Base-by-base conservation (phyloP, 2,888 invertebrate genomes). In the Argyra leucocephala region DNA sequence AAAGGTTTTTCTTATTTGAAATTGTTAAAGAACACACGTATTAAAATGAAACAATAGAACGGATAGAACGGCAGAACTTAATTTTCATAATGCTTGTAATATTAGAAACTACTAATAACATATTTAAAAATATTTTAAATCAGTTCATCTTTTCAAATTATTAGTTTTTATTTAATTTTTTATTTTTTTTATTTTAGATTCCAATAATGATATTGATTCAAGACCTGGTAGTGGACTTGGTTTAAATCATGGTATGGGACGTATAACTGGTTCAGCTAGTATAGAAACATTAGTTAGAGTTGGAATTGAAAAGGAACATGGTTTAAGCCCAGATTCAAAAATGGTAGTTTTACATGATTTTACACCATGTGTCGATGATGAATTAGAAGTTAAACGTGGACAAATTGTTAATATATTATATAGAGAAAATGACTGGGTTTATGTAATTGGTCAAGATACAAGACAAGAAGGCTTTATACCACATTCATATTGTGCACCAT, bases 381-480 rank as follows among this genome's bases (percentile, higher is more conserved):
- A 96, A 76, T 82, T 96, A 61, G 91, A 93, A 82, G 88, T 88
- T 26, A 90, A 89, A 79, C 83, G 95, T 64, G 96, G 96, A 64
- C 93, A 92, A 84, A 87, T 93, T 75, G 95, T 96, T n/a, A 93
- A 94, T 81, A 89, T 96, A 68, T 81, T 96, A 68, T 96, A 96
- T 79, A 85, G 94, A 71, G 96, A 96, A 79, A 95, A 96, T 76
- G 96, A 96, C 80, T 96, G 96, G 96, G 94, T 95, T 10, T 96
- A 96, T 80, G 95, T 96, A 1, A 93, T 96, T 75, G 89, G 92
- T 3, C 89, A 92, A 62, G 93, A 93, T 72, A 90, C 92, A 22
- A 83, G 93, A 64, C 87, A 91, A 75, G 95, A 96, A 78, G 96
- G 96, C 0, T 96, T 96, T 75, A 94, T 96, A 72, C 96, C 96